A percentile compares a stretch with the other conserved stretches of the same genome.
Conservation (phyloP, 1,140 invertebrate species). For the Chionoecetes opilio region DNA sequence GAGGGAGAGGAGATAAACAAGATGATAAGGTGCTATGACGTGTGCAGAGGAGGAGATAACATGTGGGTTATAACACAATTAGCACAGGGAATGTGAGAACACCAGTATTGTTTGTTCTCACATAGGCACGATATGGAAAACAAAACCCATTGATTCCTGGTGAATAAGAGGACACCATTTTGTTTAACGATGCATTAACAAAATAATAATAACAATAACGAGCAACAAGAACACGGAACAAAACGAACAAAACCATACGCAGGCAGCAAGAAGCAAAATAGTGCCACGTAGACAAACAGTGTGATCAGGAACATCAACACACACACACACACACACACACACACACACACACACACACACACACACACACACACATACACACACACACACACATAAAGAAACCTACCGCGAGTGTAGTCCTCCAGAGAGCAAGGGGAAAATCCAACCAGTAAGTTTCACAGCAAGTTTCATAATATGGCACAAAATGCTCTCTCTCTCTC, state of each 20-base stretch:
- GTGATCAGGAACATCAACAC: background rate
- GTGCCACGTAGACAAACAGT: background rate
- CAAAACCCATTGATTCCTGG: no score
- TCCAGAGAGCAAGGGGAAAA: constrained; percentile 9
- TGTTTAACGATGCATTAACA: background rate
- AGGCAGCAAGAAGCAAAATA: background rate
- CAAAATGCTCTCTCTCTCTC: constrained; percentile 32
- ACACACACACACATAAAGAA: constrained; percentile 14
- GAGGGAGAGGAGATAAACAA: no score
- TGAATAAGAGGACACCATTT: no score
- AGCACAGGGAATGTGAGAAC: no score
- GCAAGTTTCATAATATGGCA: background rate
- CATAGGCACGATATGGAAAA: no score
- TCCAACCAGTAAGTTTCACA: background rate
- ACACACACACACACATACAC: constrained; percentile 36
- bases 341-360: constrained; percentile 4
- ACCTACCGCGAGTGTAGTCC: background rate
- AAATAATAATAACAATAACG: background rate
- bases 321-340: background rate
- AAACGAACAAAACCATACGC: background rate
- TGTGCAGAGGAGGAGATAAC: no score
- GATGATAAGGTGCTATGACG: no score
- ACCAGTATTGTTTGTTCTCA: no score
- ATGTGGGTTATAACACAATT: background rate
- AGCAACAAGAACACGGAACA: background rate